Evolutionary conservation across 1,140 invertebrate genomes (phyloP).

Genomic region (Apis laboriosa): DNA sequence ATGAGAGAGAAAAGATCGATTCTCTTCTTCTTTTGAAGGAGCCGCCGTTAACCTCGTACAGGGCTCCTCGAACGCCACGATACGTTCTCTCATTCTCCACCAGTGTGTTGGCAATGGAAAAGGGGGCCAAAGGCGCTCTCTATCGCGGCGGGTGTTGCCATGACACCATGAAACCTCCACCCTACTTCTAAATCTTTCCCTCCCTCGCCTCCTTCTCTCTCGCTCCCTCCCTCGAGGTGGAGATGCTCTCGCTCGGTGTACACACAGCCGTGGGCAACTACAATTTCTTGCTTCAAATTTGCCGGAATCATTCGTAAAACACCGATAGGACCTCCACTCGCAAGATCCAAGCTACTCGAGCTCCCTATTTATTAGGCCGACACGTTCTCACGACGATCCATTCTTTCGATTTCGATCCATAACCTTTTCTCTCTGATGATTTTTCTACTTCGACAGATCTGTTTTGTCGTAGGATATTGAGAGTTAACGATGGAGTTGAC

Average conservation of each 20-base stretch:
- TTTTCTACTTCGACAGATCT: background rate
- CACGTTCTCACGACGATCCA: background rate
- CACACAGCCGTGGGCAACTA: constrained; percentile 49
- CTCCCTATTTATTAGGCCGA: constrained; percentile 12
- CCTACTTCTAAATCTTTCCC: constrained; percentile 71
- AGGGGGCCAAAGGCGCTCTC: constrained; percentile 69
- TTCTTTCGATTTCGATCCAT: background rate
- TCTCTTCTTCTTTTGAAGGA: constrained; percentile 66
- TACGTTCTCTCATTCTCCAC: constrained; percentile 53
- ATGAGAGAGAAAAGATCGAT: constrained; percentile 57
- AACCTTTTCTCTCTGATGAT: background rate
- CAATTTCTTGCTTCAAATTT: constrained; percentile 48
- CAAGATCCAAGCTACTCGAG: background rate
- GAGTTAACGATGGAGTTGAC: no score
- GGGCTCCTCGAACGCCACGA: constrained; percentile 56
- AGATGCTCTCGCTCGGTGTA: constrained; percentile 9
- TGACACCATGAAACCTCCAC: constrained; percentile 77
- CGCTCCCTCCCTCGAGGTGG: background rate
- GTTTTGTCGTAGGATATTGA: background rate
- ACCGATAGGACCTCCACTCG: background rate
- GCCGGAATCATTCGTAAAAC: constrained; percentile 51
- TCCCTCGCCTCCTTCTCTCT: constrained; percentile 50
- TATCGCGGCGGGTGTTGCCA: constrained; percentile 77
- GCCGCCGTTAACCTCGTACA: constrained; percentile 70
- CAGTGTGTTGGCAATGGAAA: constrained; percentile 55